Conservation (phyloP, 1,140 invertebrate genomes). For the Palaemon carinicauda region DNA sequence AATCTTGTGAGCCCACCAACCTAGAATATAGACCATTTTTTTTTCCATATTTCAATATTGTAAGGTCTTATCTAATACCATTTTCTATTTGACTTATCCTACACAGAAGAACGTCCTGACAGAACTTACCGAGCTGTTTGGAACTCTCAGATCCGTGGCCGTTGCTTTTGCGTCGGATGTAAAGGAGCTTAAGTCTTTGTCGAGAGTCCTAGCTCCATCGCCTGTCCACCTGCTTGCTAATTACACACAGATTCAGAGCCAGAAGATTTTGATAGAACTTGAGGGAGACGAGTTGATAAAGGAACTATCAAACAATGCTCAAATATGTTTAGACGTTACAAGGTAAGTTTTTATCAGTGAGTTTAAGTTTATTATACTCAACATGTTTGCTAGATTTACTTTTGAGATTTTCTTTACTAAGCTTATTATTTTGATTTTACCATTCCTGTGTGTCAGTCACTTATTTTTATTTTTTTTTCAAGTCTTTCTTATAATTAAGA, state of each 20-base stretch:
- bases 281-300: constrained; percentile 2
- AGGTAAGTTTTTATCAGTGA: constrained; percentile 4
- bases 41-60: too few species aligned
- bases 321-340: constrained; percentile 5
- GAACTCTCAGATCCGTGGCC: not conserved
- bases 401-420: too few species aligned
- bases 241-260: not conserved
- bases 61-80: too few species aligned
- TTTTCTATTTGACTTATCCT: not conserved
- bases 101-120: not conserved
- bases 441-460: too few species aligned
- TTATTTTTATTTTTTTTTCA: too few species aligned
- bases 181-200: not conserved
- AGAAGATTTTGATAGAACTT: not conserved
- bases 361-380: too few species aligned
- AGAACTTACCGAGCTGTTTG: not conserved
- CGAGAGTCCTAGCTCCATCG: not conserved
- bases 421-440: too few species aligned
- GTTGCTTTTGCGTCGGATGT: not conserved
- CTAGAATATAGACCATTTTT: too few species aligned
- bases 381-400: too few species aligned
- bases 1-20: too few species aligned
- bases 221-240: not conserved
- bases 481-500: too few species aligned
- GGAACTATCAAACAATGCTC: not conserved